Evolutionary conservation across 2,888 invertebrate genomes (phyloP).

Genomic region (Phortica magna): DNA sequence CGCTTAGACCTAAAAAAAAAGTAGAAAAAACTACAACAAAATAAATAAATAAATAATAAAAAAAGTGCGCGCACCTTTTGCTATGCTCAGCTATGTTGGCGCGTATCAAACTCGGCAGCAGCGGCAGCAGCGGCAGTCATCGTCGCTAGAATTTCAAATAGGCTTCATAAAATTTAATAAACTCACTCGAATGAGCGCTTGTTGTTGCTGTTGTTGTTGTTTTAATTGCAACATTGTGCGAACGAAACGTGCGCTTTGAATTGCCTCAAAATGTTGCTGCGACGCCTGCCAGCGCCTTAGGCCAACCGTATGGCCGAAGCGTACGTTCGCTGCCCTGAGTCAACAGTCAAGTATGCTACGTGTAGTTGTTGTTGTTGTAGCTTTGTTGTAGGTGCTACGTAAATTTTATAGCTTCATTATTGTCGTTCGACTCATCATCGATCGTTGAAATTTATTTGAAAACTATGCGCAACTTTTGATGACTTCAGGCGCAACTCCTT

Average conservation of each 20-base stretch:
- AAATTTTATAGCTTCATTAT: slow-evolving; percentile 43
- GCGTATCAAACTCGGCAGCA: not conserved
- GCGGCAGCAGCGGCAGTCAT: slow-evolving; percentile 21
- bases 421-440: not conserved
- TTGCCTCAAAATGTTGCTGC: not conserved
- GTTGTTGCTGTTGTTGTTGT: not conserved
- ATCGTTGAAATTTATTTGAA: slow-evolving; percentile 10
- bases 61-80: not conserved
- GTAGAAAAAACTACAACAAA: not conserved
- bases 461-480: not conserved
- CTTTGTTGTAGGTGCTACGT: slow-evolving; percentile 38
- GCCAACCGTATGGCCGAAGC: not conserved
- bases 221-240: slow-evolving; percentile 33
- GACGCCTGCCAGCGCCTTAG: not conserved
- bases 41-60: not conserved
- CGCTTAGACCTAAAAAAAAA: not conserved
- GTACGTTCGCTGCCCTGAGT: not conserved
- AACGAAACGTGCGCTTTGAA: not conserved
- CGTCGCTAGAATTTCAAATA: slow-evolving; percentile 61
- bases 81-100: not conserved
- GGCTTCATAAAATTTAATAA: slow-evolving; percentile 36
- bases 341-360: not conserved
- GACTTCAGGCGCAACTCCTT: not conserved
- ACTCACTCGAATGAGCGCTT: not conserved
- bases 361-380: not conserved